phyloP scores from a whole-genome alignment of 2,113 vertebrate species.

The Cacatua alba region DNA sequence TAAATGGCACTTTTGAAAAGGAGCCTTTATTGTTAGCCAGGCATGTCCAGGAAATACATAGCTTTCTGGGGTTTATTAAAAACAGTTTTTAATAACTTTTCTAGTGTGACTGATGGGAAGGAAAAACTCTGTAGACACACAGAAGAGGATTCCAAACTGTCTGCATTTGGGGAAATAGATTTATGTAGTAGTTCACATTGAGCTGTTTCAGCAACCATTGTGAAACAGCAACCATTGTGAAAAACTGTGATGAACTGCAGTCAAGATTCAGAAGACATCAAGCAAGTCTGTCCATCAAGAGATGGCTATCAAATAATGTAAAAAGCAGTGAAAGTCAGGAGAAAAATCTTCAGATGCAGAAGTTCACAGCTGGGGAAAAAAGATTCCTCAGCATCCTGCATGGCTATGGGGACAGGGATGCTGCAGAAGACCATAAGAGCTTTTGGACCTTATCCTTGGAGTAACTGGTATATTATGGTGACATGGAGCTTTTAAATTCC shows the following conservation, averaged over 20 bases:
- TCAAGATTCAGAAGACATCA: conserved; percentile 23
- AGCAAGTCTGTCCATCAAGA: background rate
- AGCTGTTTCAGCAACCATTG: conserved; percentile 23
- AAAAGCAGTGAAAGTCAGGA: background rate
- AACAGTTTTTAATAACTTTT: conserved; percentile 43
- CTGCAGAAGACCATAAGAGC: background rate
- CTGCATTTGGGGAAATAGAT: conserved; percentile 15
- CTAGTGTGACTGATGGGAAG: conserved; percentile 44
- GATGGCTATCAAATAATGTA: background rate
- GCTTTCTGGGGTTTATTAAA: conserved; percentile 59
- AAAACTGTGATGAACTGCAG: conserved; percentile 19
- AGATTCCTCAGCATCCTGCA: background rate
- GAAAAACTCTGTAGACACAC: conserved; percentile 28
- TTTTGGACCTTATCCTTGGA: background rate
- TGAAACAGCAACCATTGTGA: conserved; percentile 17
- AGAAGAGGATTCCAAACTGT: conserved; percentile 49
- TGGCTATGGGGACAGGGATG: background rate
- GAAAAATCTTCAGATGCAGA: background rate
- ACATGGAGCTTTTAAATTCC: background rate
- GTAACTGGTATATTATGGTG: background rate
- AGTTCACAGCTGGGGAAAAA: background rate
- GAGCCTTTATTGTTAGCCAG: background rate
- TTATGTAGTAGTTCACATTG: conserved; percentile 28
- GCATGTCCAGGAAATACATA: conserved; percentile 28
- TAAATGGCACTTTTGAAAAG: background rate